These are phyloP conservation scores for Gandaritis pyraliata DNA, from an alignment of 2,888 invertebrate genomes.

Conservation along the genomic window DNA sequence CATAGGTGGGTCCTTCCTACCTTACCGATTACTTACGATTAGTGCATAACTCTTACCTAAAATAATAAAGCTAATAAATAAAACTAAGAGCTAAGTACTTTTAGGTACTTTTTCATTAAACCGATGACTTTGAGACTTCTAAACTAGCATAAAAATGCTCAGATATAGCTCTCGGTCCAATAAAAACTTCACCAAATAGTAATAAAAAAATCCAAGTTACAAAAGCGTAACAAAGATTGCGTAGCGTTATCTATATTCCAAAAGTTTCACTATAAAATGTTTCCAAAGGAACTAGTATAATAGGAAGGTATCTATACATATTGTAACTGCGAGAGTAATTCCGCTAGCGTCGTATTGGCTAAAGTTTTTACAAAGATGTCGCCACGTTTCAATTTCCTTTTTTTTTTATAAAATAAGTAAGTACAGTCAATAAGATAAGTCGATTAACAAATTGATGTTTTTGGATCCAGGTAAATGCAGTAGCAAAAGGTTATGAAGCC, in stretches of 20 bases:
- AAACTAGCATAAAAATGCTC: constrained; percentile 70
- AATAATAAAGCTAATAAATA: constrained; percentile 28
- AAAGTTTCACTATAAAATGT: constrained; percentile 70
- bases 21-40: too few relatives aligned
- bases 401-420: neutral
- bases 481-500: too few relatives aligned
- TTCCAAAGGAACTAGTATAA: constrained; percentile 49
- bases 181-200: constrained; percentile 73
- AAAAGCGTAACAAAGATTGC: constrained; percentile 62
- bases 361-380: neutral
- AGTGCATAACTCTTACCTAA: too few relatives aligned
- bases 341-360: neutral
- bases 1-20: too few relatives aligned
- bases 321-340: constrained; percentile 35
- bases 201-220: constrained; percentile 71
- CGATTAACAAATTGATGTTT: too few relatives aligned
- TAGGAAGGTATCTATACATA: neutral
- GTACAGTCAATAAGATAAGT: too few relatives aligned
- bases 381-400: neutral
- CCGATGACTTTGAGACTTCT: constrained; percentile 63
- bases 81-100: too few relatives aligned
- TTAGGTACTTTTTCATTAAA: constrained; percentile 61
- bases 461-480: too few relatives aligned
- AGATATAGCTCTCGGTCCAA: constrained; percentile 67
- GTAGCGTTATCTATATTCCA: constrained; percentile 47